Conservation (phyloP, 1,140 invertebrate species). For the Neotoxoptera formosana region DNA sequence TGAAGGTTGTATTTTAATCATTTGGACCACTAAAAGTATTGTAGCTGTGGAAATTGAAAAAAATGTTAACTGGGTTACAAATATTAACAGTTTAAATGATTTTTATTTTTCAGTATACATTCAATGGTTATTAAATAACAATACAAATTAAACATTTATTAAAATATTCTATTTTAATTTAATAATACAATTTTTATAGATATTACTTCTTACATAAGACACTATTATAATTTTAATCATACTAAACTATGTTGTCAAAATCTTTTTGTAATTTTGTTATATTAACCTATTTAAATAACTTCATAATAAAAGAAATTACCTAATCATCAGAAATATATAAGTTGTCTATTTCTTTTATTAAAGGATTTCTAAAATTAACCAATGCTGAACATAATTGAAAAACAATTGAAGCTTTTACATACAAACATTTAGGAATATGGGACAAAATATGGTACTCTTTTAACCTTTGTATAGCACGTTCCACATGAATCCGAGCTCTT, state of each 20-base stretch:
- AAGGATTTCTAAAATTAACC: slow-evolving; percentile 8
- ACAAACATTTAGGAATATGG: slow-evolving; percentile 27
- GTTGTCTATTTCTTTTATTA: neutral
- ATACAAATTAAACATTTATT: neutral
- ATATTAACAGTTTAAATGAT: slow-evolving; percentile 5
- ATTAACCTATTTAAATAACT: neutral
- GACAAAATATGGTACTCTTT: neutral
- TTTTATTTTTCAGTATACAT: neutral
- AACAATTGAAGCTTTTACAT: slow-evolving; percentile 20
- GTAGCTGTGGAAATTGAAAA: neutral
- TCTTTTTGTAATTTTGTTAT: neutral
- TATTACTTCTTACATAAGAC: neutral
- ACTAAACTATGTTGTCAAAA: neutral
- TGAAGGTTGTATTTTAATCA: slow-evolving; percentile 8
- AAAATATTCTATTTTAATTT: neutral
- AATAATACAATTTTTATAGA: neutral
- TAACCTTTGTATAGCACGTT: neutral
- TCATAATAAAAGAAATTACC: neutral
- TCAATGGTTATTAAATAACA: neutral
- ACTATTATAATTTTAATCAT: slow-evolving; percentile 1
- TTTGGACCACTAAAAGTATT: neutral
- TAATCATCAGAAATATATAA: neutral
- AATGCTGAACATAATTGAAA: slow-evolving; percentile 30
- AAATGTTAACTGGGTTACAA: neutral
- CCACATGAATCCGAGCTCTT: neutral